Evolutionary conservation across 2,113 vertebrate genomes (phyloP), one percentile per base, ranked within the genome.

Genomic region (Zapus hudsonius): DNA sequence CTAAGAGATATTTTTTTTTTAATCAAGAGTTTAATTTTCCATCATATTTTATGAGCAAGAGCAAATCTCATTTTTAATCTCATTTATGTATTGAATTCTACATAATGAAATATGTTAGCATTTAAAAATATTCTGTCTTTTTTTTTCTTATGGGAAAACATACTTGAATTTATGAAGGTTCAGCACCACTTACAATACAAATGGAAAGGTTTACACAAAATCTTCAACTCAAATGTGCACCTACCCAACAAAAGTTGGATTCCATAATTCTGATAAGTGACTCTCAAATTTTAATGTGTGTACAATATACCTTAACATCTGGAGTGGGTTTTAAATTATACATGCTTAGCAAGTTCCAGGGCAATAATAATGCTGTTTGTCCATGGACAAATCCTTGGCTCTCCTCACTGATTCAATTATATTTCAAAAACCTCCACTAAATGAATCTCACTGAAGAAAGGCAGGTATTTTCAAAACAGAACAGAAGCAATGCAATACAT

Each of bases 71-170:
- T 87, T 87, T 93, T 78, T 57, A 83, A 63, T 10, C 2, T 1
- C 63, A 73, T 87, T 87, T 93, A 74, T 57, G 84, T 33, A 52
- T 52, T 52, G 52, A 52, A 15, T 52, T 52, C 52, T 52, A 52
- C 52, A 7, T 52, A 52, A 52, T 15, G 52, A 55, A 57, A 55
- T 87, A 57, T 40, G 19, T 55, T 82, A 89, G 5, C 83, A 23
- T 67, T 92, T 92, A 17, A 87, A n/a, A 95, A 91, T 66, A 64
- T 81, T 47, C 69, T 25, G 36, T 78, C 69, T 27, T 66, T 0
- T 52, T 44, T 67, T 85, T 67, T 67, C 44, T 80, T 84, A 8
- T 38, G 89, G 91, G 40, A 91, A 94, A 86, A 91, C 52, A 36
- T 72, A 42, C 12, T 16, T 36, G 9, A 63, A 92, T 67, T 86